Evolutionary conservation across 2,113 vertebrate species (phyloP).

Genomic region (Apodemus sylvaticus): DNA sequence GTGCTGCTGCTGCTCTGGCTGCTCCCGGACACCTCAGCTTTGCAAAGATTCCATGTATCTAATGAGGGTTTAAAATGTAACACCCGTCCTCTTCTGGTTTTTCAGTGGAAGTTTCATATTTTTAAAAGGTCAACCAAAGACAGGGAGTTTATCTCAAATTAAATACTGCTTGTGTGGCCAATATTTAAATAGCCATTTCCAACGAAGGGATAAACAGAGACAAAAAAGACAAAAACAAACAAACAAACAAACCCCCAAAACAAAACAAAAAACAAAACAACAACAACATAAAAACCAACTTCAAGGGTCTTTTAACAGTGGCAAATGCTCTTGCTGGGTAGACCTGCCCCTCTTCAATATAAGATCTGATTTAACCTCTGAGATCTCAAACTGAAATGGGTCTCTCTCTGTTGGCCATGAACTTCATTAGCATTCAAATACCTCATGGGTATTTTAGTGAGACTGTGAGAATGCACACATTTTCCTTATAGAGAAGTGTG

Average conservation of each 20-base stretch:
- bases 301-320: background rate
- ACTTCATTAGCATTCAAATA: background rate
- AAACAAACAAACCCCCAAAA: too few species aligned
- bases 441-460: background rate
- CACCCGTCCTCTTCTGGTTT: background rate
- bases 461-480: background rate
- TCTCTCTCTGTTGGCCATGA: background rate
- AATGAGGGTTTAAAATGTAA: background rate
- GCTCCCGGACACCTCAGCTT: background rate
- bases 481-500: background rate
- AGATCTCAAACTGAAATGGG: background rate
- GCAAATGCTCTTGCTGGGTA: background rate
- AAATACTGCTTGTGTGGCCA: background rate
- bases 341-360: background rate
- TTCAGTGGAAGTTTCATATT: slow-evolving; percentile 1
- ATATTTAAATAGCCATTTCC: background rate
- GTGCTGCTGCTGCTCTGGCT: background rate
- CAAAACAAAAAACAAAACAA: too few species aligned
- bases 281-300: too few species aligned
- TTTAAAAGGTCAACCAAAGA: slow-evolving; percentile 37
- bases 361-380: background rate
- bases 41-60: background rate
- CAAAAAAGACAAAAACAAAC: background rate
- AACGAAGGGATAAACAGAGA: background rate
- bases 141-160: slow-evolving; percentile 16